These are phyloP conservation scores for Pseudorhiza aurosa DNA, from an alignment of 30 jellyfish, hydroid and myxozoan genomes.

Conservation along the genomic window DNA sequence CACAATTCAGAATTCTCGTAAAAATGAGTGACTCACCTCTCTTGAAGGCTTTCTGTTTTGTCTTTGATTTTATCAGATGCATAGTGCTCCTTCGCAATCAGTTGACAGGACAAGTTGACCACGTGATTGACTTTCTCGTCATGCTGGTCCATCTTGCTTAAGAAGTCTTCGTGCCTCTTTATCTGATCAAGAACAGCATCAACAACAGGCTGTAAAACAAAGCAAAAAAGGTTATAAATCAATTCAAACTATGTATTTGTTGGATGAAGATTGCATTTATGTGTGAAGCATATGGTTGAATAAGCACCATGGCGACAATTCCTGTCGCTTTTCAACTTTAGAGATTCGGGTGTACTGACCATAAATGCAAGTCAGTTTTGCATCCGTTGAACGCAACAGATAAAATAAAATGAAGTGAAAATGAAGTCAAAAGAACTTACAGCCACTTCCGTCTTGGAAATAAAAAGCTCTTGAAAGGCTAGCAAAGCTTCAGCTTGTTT, in stretches of 20 bases:
- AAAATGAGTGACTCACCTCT: no score
- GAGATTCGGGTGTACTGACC: no score
- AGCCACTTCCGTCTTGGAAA: slow-evolving; percentile 85
- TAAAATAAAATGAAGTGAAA: background rate
- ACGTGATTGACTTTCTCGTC: slow-evolving; percentile 93
- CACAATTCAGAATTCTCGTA: no score
- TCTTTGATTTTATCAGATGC: slow-evolving; percentile 88
- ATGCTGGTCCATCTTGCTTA: slow-evolving; percentile 87
- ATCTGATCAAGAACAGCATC: slow-evolving; percentile 90
- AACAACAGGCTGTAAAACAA: slow-evolving; percentile 86
- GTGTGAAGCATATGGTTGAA: no score
- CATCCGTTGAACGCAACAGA: no score
- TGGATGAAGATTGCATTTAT: no score
- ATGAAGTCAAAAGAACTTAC: slow-evolving; percentile 46
- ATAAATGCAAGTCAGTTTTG: no score
- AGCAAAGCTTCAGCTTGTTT: slow-evolving; percentile 96
- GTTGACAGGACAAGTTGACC: slow-evolving; percentile 73
- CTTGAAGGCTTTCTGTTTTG: slow-evolving; percentile 72
- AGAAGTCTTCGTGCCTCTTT: slow-evolving; percentile 81
- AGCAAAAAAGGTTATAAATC: background rate
- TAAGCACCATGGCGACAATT: no score
- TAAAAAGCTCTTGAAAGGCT: slow-evolving; percentile 93
- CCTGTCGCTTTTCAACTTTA: no score
- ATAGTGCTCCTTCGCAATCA: slow-evolving; percentile 68
- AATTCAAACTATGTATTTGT: no score